Evolutionary conservation across 2,797 vertebrate species (phyloP), one percentile per base, ranked within the genome.

Genomic region (Vespertilio murinus): DNA sequence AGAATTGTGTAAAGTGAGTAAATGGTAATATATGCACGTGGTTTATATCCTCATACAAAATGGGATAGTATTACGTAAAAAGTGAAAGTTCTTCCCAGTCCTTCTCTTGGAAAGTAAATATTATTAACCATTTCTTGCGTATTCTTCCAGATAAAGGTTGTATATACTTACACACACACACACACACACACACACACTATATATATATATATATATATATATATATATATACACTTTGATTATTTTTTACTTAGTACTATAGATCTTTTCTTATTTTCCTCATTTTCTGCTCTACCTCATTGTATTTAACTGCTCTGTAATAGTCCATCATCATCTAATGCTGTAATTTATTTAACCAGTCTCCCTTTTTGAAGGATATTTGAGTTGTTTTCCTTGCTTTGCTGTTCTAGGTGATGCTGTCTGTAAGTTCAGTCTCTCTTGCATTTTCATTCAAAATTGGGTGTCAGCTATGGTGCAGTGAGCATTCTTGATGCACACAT

Each of bases 261-360:
- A 52, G 22, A 11, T 30, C 33, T 91, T 75, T 86, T 64, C 3
- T n/a, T 45, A 10, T 18, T 38, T 35, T 77, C 20, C n/a, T 54
- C 14, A 0, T 12, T 5, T 20, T 4, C n/a, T 30, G 30, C 14
- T 20, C 28, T 6, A 1, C 16, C 59, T 61, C 1, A 17, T 6
- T 30, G 10, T 75, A 45, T 82, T 74, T 56, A n/a, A 14, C 45
- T 40, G 47, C 30, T 8, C 0, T 4, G 0, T 56, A 52, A 7
- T 67, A 25, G n/a, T 56, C 69, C 1, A 1, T 30, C 4, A 0
- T 1, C n/a, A 73, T 30, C 47, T 38, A 33, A 13, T 42, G 20
- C 13, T 30, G 1, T 71, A 2, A 12, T 23, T 77, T 67, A 9
- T 8, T n/a, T 42, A 52, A 54, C 40, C n/a, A 22, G 22, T 8